Conservation (phyloP, 2,888 invertebrate genomes). For the Lampropteryx suffumata region DNA sequence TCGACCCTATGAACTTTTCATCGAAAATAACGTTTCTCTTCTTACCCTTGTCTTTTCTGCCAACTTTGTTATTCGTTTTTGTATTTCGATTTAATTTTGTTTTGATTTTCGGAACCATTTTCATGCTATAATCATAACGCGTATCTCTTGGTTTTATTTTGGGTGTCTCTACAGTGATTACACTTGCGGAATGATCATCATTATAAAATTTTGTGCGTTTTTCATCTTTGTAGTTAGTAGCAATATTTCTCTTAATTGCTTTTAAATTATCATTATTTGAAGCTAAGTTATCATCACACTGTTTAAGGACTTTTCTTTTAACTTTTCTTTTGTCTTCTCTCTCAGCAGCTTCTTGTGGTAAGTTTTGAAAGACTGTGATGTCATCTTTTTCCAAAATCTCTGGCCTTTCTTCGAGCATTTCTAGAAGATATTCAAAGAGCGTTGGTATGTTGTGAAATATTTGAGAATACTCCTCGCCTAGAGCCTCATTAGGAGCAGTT, state of each 20-base stretch:
- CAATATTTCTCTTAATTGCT: neutral
- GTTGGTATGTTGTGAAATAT: constrained; percentile 56
- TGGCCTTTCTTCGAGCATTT: constrained; percentile 50
- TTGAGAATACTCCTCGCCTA: constrained; percentile 44
- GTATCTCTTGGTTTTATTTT: neutral
- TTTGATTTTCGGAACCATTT: neutral
- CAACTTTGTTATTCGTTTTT: neutral
- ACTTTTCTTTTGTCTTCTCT: constrained; percentile 11
- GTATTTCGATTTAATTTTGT: neutral
- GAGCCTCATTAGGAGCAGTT: constrained; percentile 2
- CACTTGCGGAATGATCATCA: neutral
- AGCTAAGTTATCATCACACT: constrained; percentile 10
- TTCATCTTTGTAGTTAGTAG: neutral
- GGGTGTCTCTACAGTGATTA: neutral
- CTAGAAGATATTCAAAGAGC: constrained; percentile 54
- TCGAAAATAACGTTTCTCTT: constrained; percentile 11
- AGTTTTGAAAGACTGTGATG: constrained; percentile 39
- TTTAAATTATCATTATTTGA: constrained; percentile 7
- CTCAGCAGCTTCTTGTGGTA: neutral
- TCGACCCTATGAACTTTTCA: constrained; percentile 30
- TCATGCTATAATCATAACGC: neutral
- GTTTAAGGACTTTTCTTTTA: constrained; percentile 10
- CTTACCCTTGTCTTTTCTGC: neutral
- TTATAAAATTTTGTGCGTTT: neutral
- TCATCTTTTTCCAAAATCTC: constrained; percentile 57